Conservation (phyloP, 2,888 invertebrate species). For the Caenorhabditis imperialis region DNA sequence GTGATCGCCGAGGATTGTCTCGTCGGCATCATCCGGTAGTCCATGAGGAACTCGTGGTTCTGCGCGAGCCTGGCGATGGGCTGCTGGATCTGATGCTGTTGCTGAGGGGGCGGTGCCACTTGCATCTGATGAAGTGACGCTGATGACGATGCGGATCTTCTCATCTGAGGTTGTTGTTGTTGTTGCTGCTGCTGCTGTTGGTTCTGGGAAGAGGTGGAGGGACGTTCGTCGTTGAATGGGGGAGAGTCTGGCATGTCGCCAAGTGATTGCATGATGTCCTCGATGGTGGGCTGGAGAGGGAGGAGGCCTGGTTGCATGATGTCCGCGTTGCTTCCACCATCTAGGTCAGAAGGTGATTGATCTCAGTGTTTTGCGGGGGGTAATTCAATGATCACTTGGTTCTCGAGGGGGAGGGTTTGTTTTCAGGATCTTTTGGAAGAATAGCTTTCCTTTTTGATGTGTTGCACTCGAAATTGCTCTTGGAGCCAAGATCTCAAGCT, state of each 20-base stretch:
- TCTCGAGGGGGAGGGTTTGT: too few relatives aligned
- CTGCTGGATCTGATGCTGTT: conserved; percentile 43
- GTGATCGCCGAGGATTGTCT: conserved; percentile 61
- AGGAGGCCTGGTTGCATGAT: conserved; percentile 98
- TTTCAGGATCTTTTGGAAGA: too few relatives aligned
- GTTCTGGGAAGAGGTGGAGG: conserved; percentile 7
- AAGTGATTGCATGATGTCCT: conserved; percentile 75
- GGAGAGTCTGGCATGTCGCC: conserved; percentile 47
- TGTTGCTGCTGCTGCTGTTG: too few relatives aligned
- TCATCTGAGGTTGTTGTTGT: conserved; percentile 33
- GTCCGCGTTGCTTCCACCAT: conserved; percentile 81
- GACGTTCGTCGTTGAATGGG: conserved; percentile 9
- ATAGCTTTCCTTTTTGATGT: too few relatives aligned
- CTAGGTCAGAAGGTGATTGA: conserved; percentile 9
- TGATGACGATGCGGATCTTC: conserved; percentile 47
- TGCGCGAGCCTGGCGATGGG: conserved; percentile 21
- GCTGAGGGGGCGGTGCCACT: conserved; percentile 1
- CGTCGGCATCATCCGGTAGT: conserved; percentile 59
- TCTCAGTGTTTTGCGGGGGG: not conserved
- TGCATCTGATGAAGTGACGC: conserved; percentile 38
- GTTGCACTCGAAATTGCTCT: too few relatives aligned
- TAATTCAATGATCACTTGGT: not conserved
- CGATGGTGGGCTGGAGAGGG: conserved; percentile 89
- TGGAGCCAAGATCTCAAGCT: too few relatives aligned
- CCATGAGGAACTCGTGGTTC: conserved; percentile 30